phyloP scores from a whole-genome alignment of 2,797 vertebrate genomes.

The Microcaecilia unicolor region DNA sequence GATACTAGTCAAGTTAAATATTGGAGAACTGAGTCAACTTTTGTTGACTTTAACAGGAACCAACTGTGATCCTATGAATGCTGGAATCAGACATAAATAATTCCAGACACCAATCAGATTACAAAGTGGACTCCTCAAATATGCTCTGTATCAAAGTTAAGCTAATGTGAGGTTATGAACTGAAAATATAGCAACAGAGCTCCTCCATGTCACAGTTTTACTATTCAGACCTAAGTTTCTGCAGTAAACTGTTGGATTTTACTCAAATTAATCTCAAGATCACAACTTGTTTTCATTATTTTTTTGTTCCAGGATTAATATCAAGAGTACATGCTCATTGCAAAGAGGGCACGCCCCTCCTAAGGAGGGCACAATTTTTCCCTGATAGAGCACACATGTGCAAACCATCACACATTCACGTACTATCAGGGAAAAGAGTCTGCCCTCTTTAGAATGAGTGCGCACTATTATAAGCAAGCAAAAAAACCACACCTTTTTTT shows the following conservation, averaged over 20 bases:
- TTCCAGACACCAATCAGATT: conserved; percentile 10
- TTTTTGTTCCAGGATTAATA: too few relatives aligned
- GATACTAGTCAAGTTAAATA: conserved; percentile 11
- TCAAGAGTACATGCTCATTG: too few relatives aligned
- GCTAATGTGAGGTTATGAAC: background rate
- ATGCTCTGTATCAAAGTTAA: background rate
- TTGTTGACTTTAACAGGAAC: conserved; percentile 31
- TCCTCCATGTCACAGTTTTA: background rate
- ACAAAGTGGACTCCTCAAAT: conserved; percentile 4
- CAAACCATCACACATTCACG: too few relatives aligned
- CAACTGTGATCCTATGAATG: conserved; percentile 28
- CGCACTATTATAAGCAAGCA: too few relatives aligned
- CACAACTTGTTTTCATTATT: too few relatives aligned
- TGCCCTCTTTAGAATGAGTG: too few relatives aligned
- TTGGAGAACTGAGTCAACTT: conserved; percentile 9
- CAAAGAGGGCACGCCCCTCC: too few relatives aligned
- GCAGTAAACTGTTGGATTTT: fast-evolving
- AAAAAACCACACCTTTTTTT: too few relatives aligned
- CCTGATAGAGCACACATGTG: too few relatives aligned
- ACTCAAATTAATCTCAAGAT: too few relatives aligned
- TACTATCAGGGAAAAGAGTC: too few relatives aligned
- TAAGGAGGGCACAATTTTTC: too few relatives aligned
- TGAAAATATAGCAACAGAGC: background rate
- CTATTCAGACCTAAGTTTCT: fast-evolving
- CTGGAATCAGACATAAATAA: conserved; percentile 33